Conservation (phyloP, 1,140 invertebrate genomes). For the Leucophenga varia region DNA sequence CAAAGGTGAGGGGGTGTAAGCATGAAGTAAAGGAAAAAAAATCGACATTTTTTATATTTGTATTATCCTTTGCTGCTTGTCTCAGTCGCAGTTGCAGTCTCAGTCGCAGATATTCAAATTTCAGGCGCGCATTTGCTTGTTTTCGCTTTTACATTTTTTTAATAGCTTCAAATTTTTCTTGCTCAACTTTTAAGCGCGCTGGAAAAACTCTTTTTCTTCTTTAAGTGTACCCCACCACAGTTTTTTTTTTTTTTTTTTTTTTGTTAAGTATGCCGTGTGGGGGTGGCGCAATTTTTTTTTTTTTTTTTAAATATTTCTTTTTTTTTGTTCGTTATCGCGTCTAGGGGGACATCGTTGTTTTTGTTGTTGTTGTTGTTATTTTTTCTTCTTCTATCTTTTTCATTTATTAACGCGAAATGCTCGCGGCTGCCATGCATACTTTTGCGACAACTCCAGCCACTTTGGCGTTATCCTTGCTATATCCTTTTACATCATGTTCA, state of each 20-base stretch:
- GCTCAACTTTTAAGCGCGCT: slow-evolving; percentile 27
- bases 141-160: slow-evolving; percentile 54
- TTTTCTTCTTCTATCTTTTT: neutral
- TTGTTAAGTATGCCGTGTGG: too few species aligned
- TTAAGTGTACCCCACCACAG: too few species aligned
- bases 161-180: slow-evolving; percentile 46
- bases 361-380: too few species aligned
- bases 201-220: slow-evolving; percentile 31
- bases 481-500: too few species aligned
- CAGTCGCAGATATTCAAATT: slow-evolving; percentile 41
- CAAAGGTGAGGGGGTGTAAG: too few species aligned
- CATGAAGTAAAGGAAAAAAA: too few species aligned
- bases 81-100: slow-evolving; percentile 8
- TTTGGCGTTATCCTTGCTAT: neutral
- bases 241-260: neutral
- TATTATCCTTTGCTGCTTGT: slow-evolving; percentile 31
- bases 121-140: slow-evolving; percentile 52
- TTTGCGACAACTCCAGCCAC: neutral
- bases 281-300: slow-evolving; percentile 44
- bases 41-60: too few species aligned
- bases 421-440: too few species aligned
- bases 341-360: neutral
- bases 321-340: neutral
- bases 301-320: neutral
- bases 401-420: too few species aligned